Base-by-base conservation (phyloP, 2,888 invertebrate genomes). In the Meandrusa payeni region DNA sequence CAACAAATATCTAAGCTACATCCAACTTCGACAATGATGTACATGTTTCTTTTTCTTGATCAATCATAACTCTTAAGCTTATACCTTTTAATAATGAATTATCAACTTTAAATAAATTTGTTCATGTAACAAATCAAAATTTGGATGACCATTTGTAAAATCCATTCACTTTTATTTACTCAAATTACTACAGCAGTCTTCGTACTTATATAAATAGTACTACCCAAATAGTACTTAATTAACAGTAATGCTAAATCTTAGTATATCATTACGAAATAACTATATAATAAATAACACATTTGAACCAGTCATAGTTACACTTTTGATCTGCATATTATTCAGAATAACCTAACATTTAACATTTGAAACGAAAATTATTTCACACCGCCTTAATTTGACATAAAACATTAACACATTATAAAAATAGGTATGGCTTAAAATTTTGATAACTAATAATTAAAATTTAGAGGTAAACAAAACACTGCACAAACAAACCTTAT, bases 401-500 rank as follows among this genome's bases (percentile, higher is more conserved):
- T 68, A 61, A 57, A 75, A 73, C 60, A 72, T 69, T 59, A 71
- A 62, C 51, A 67, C 59, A 55, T 57, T 60, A 63, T 64, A 59
- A 64, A 70, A 54, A 54, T 52, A 59, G 57, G 56, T 64, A 61
- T 64, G 61, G 53, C 58, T 61, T 71, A 64, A 65, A 66, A 69
- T 66, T 58, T 66, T 66, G 60, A 65, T 62, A 66, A 63, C 59
- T 65, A 69, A 66, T 69, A 79, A 69, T 79, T 83, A 86, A 87
- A 87, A 85, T 87, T 86, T 86, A 66, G 83, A 77, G 76, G 80
- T 81, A 77, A 87, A 85, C 79, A 86, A 82, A 87, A 87, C 86
- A 85, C 87, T 87, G 81, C 86, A 86, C 86, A 87, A 87, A 87
- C 85, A 83, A 86, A 80, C 77, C 77, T 59, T 85, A 86, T 87